Percentiles rank a stretch among this genome's conserved stretches.
Conservation (phyloP, 2,797 vertebrate species). For the Benthosema pterotum region DNA sequence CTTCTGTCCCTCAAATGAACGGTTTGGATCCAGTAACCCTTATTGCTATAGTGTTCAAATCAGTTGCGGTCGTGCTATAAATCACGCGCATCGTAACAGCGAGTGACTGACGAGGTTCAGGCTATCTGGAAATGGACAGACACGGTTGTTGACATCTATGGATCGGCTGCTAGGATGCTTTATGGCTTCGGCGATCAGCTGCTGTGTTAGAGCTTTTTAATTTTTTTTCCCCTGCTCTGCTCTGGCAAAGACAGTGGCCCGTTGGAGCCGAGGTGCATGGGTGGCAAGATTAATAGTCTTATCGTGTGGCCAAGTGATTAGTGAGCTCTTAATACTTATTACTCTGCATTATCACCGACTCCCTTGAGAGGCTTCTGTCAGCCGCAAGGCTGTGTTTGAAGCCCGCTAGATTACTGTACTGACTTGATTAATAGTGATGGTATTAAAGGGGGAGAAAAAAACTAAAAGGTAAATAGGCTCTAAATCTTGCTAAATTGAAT, state of each 20-base stretch:
- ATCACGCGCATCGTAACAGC: conserved; percentile 60
- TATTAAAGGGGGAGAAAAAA: conserved; percentile 56
- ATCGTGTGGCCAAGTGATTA: conserved; percentile 83
- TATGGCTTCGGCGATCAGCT: conserved; percentile 60
- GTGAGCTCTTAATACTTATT: conserved; percentile 84
- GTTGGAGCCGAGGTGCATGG: conserved; percentile 62
- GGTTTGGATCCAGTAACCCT: too few species aligned
- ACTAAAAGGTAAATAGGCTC: conserved; percentile 69
- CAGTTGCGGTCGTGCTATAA: conserved; percentile 60
- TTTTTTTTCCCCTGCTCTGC: conserved; percentile 60
- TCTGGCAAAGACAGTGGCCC: conserved; percentile 64
- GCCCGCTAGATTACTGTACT: conserved; percentile 68
- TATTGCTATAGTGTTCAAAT: conserved; percentile 50
- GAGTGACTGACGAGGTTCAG: conserved; percentile 60
- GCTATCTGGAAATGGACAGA: conserved; percentile 48
- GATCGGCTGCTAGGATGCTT: conserved; percentile 64
- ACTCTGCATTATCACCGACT: conserved; percentile 81
- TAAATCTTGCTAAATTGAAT: conserved; percentile 70
- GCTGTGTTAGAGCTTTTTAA: conserved; percentile 65
- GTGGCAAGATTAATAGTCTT: conserved; percentile 82
- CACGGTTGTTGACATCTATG: conserved; percentile 68
- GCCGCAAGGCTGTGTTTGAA: conserved; percentile 73
- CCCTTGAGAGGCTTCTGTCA: conserved; percentile 78
- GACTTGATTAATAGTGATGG: conserved; percentile 75
- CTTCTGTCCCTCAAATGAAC: too few species aligned